Evolutionary conservation across 1,140 invertebrate genomes (phyloP).

Genomic region (Triops cancriformis): DNA sequence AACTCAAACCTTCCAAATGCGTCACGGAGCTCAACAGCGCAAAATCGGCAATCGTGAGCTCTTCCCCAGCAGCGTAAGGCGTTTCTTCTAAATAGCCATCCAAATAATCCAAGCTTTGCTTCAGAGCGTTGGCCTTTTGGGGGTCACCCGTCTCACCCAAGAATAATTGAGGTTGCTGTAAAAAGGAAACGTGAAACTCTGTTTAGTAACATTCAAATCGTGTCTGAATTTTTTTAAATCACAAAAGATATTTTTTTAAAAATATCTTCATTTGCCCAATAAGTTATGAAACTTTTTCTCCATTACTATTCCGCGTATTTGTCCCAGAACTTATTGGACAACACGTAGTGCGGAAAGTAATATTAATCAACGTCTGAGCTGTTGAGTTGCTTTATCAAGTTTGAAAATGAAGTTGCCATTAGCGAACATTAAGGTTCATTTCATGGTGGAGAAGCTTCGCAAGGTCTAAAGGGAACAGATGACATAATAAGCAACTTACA

Average conservation of each 20-base stretch:
- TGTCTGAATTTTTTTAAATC: too few species aligned
- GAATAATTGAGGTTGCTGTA: constrained; percentile 33
- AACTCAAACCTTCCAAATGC: constrained; percentile 36
- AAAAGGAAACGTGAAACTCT: too few species aligned
- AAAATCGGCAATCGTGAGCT: constrained; percentile 38
- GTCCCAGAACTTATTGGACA: too few species aligned
- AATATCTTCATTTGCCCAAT: background rate
- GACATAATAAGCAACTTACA: constrained; percentile 32
- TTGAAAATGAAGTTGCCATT: background rate
- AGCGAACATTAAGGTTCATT: too few species aligned
- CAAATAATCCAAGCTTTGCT: constrained; percentile 36
- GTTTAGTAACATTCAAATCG: too few species aligned
- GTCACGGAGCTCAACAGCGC: constrained; percentile 36
- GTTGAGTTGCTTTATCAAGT: background rate
- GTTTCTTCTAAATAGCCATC: constrained; percentile 34
- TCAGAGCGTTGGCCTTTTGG: constrained; percentile 37
- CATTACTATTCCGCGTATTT: too few species aligned
- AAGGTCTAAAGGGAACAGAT: background rate
- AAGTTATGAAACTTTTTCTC: too few species aligned
- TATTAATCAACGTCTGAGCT: too few species aligned
- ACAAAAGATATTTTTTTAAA: too few species aligned
- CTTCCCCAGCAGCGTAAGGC: constrained; percentile 35
- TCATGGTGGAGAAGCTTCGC: too few species aligned
- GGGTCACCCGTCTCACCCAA: constrained; percentile 31
- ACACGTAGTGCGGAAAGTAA: too few species aligned